Percentiles rank a stretch among this genome's conserved stretches.
These are phyloP conservation scores for Sebastes minor DNA, from an alignment of 2,797 vertebrate genomes.

Conservation along the genomic window DNA sequence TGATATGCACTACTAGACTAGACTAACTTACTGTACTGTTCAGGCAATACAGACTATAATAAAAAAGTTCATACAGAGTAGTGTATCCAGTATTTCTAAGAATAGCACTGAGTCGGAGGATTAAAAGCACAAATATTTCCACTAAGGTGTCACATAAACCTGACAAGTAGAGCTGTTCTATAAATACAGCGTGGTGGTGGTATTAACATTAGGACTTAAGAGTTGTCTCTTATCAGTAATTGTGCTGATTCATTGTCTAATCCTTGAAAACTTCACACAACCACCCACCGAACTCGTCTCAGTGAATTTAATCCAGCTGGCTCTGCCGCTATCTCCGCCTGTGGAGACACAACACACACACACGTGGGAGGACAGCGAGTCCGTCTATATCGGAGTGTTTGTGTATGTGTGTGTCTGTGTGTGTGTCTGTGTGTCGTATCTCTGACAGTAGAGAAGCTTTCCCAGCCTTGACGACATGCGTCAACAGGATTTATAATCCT, in stretches of 20 bases:
- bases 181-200: slow-evolving; percentile 26
- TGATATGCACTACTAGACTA: not conserved
- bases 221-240: slow-evolving; percentile 47
- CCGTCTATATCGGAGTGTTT: not conserved
- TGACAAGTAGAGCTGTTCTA: slow-evolving; percentile 27
- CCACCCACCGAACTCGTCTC: slow-evolving; percentile 7
- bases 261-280: slow-evolving; percentile 46
- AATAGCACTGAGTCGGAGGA: slow-evolving; percentile 29
- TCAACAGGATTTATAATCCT: slow-evolving; percentile 59
- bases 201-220: slow-evolving; percentile 40
- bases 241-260: slow-evolving; percentile 60
- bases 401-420: slow-evolving; percentile 1
- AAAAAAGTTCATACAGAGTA: not conserved
- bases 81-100: slow-evolving; percentile 25
- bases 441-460: slow-evolving; percentile 37
- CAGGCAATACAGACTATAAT: not conserved
- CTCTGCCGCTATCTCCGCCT: slow-evolving; percentile 41
- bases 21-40: not conserved
- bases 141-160: slow-evolving; percentile 40
- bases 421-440: slow-evolving; percentile 13
- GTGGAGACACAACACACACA: slow-evolving; percentile 63
- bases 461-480: slow-evolving; percentile 43
- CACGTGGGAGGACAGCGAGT: slow-evolving; percentile 48
- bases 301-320: slow-evolving; percentile 52
- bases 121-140: slow-evolving; percentile 39